Percentiles rank a stretch among this genome's conserved stretches.
phyloP scores from a whole-genome alignment of 2,113 vertebrate genomes.

The Callionymus lyra region DNA sequence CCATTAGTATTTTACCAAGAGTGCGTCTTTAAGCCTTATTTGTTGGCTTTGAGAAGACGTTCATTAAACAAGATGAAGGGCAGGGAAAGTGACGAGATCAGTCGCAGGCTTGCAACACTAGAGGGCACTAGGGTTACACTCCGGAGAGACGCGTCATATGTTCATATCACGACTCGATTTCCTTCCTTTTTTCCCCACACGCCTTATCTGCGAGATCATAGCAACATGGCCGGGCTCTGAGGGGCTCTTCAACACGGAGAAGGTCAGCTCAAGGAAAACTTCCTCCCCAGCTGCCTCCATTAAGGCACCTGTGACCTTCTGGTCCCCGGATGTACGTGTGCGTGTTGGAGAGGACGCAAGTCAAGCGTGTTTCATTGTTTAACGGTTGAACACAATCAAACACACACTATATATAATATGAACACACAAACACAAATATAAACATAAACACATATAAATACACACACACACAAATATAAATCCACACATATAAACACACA shows the following conservation, averaged over 20 bases:
- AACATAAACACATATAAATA: no score
- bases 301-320: constrained; percentile 44
- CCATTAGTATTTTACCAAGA: no score
- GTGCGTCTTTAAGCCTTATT: not conserved
- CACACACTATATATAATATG: not conserved
- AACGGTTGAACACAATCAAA: constrained; percentile 45
- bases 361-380: constrained; percentile 31
- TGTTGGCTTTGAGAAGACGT: constrained; percentile 4
- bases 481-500: constrained; percentile 8
- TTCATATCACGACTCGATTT: constrained; percentile 45
- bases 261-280: constrained; percentile 57
- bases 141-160: constrained; percentile 32
- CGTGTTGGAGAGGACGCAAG: constrained; percentile 13
- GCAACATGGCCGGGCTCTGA: constrained; percentile 30
- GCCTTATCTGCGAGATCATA: constrained; percentile 43
- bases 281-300: constrained; percentile 35
- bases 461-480: no score
- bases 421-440: constrained; percentile 9
- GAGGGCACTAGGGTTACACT: constrained; percentile 63
- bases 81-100: not conserved
- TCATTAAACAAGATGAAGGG: not conserved
- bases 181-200: constrained; percentile 37
- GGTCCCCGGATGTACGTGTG: constrained; percentile 5
- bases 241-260: constrained; percentile 45
- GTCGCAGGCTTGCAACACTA: constrained; percentile 44